Evolutionary conservation across 2,797 vertebrate genomes (phyloP).

Genomic region (Phylloscopus collybita): DNA sequence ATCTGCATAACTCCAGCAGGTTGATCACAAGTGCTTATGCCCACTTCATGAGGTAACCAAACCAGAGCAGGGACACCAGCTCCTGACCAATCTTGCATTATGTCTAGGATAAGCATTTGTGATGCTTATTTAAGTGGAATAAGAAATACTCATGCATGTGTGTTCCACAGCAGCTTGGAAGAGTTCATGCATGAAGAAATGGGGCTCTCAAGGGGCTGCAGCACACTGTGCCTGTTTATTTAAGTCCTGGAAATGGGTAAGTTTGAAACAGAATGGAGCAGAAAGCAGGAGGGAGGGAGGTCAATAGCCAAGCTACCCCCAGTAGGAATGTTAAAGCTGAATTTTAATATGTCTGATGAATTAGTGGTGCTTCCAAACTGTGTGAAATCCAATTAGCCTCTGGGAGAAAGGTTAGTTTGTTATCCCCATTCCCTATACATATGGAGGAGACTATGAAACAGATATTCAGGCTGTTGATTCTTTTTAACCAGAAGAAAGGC

Average conservation of each 20-base stretch:
- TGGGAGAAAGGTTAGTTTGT: slow-evolving; percentile 62
- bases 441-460: not conserved
- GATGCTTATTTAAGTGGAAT: not conserved
- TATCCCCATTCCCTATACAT: not conserved
- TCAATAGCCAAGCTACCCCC: slow-evolving; percentile 33
- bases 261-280: not conserved
- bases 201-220: not conserved
- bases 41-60: not conserved
- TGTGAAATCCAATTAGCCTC: slow-evolving; percentile 71
- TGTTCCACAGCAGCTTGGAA: not conserved
- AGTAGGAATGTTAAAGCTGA: slow-evolving; percentile 33
- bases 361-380: slow-evolving; percentile 46
- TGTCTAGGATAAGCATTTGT: not conserved
- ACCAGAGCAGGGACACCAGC: not conserved
- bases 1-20: not conserved
- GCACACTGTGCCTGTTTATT: not conserved
- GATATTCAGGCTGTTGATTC: slow-evolving; percentile 21
- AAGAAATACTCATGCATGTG: not conserved
- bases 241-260: not conserved
- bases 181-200: not conserved
- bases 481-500: slow-evolving; percentile 46
- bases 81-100: not conserved
- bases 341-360: slow-evolving; percentile 53
- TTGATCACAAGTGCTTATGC: not conserved
- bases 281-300: not conserved